A percentile compares a stretch with the other conserved stretches of the same genome.
These are phyloP conservation scores for Gymnogyps californianus DNA, from an alignment of 2,113 vertebrate genomes.

Conservation along the genomic window DNA sequence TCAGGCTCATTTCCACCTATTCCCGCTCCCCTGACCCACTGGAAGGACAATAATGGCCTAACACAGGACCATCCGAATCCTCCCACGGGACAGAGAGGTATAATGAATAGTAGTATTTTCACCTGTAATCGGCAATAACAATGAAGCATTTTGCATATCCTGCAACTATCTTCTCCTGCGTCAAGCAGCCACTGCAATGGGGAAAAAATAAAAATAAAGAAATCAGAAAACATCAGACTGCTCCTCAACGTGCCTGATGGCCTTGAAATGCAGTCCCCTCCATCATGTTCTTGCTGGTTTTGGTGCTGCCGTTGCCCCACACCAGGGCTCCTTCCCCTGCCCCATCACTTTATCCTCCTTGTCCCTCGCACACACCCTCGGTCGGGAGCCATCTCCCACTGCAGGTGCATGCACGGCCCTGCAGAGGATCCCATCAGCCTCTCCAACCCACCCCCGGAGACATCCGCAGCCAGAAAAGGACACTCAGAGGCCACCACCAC, in stretches of 20 bases:
- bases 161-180: slow-evolving; percentile 97
- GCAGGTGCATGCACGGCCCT: background rate
- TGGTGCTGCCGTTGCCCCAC: background rate
- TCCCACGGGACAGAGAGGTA: background rate
- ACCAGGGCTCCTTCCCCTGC: background rate
- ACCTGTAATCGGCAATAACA: slow-evolving; percentile 97
- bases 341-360: background rate
- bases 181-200: slow-evolving; percentile 88
- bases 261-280: background rate
- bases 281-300: background rate
- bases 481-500: background rate
- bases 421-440: background rate
- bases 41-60: background rate
- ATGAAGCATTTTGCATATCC: slow-evolving; percentile 91
- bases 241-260: background rate
- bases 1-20: background rate
- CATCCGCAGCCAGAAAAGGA: background rate
- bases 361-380: background rate
- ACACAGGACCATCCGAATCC: background rate
- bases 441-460: background rate
- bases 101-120: background rate
- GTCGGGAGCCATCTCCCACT: background rate
- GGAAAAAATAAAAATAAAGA: background rate
- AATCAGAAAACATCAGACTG: background rate
- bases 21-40: background rate